Conservation (phyloP, 2,113 vertebrate genomes). For the Colossoma macropomum region DNA sequence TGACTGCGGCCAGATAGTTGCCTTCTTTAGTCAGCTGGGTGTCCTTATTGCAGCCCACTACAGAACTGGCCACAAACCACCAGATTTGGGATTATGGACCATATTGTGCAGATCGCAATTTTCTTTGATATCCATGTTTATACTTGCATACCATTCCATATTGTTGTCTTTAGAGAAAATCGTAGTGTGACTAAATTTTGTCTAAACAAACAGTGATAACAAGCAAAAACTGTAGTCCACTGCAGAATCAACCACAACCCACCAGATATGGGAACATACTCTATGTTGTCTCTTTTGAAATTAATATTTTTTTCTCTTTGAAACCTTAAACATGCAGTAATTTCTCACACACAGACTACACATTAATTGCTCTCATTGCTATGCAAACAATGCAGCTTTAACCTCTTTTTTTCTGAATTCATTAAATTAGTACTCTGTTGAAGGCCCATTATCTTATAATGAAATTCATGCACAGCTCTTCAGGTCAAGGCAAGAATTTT, state of each 20-base stretch:
- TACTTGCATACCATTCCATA: not conserved
- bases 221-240: no score
- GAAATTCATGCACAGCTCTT: conserved; percentile 23
- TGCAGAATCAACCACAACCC: not conserved
- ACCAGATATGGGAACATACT: not conserved
- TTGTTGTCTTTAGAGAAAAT: not conserved
- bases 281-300: no score
- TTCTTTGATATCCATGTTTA: no score
- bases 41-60: not conserved
- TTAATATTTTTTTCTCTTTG: not conserved
- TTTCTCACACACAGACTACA: not conserved
- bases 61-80: no score
- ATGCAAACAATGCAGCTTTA: not conserved
- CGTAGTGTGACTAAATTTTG: no score
- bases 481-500: not conserved
- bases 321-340: not conserved
- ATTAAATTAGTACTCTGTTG: not conserved
- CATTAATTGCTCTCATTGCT: not conserved
- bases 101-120: no score
- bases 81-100: no score
- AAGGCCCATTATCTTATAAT: conserved; percentile 32
- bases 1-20: not conserved
- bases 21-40: not conserved
- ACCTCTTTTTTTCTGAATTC: not conserved
- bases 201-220: no score